Percentiles rank a stretch among this genome's conserved stretches.
phyloP scores from a whole-genome alignment of 2,888 invertebrate genomes.

The Lithophane leautieri region DNA sequence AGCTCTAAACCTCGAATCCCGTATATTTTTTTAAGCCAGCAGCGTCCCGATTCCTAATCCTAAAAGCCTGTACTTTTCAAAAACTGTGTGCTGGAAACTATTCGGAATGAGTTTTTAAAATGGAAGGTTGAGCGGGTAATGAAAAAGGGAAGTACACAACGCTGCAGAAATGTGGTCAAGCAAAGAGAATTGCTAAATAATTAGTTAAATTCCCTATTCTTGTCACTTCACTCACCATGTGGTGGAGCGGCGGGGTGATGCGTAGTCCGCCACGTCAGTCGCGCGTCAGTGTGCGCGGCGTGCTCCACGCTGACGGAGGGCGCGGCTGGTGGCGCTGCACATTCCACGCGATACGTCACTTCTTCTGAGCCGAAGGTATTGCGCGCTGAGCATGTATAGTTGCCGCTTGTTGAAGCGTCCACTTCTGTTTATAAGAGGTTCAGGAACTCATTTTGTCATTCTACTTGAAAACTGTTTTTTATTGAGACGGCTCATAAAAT shows the following conservation, averaged over 20 bases:
- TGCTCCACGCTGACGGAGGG: constrained; percentile 93
- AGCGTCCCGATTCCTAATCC: neutral
- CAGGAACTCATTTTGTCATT: no score
- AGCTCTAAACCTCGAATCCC: neutral
- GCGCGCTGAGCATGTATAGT: constrained; percentile 95
- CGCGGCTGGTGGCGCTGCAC: constrained; percentile 93
- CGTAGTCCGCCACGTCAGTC: constrained; percentile 86
- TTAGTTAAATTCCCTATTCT: constrained; percentile 70
- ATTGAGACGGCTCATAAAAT: no score
- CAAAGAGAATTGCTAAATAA: neutral
- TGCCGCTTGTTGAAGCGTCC: constrained; percentile 93
- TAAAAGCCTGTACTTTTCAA: neutral
- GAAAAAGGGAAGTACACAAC: neutral
- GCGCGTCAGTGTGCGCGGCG: constrained; percentile 92
- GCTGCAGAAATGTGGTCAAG: neutral
- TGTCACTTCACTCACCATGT: constrained; percentile 76
- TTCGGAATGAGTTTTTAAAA: no score
- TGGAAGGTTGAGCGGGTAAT: neutral
- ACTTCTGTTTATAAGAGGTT: constrained; percentile 87
- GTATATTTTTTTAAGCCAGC: neutral
- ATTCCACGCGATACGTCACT: constrained; percentile 94
- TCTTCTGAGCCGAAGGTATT: constrained; percentile 96
- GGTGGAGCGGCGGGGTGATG: constrained; percentile 91
- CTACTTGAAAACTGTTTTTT: no score
- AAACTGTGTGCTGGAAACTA: no score